These are phyloP conservation scores for Chaetorhynchus papuensis DNA, from an alignment of 2,113 vertebrate genomes.

Conservation along the genomic window DNA sequence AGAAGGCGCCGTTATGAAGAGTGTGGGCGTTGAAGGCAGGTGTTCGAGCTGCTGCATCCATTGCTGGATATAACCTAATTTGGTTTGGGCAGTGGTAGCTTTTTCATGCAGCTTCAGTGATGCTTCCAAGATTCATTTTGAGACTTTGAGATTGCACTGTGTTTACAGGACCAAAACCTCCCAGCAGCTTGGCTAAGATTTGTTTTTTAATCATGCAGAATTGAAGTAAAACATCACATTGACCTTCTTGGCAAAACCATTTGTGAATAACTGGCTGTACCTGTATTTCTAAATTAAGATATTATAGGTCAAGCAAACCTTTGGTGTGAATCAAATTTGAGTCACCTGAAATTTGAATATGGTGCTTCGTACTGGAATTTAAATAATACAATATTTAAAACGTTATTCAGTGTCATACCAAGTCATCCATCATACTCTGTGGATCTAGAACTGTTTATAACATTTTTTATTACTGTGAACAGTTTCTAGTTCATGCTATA, in stretches of 20 bases:
- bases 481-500: background rate
- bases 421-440: slow-evolving; percentile 10
- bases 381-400: background rate
- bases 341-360: background rate
- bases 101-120: background rate
- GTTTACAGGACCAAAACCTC: background rate
- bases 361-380: background rate
- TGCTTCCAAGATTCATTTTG: background rate
- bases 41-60: background rate
- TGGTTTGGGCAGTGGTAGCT: background rate
- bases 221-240: background rate
- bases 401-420: background rate
- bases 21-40: background rate
- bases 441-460: slow-evolving; percentile 9
- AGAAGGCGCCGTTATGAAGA: background rate
- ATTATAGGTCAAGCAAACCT: background rate
- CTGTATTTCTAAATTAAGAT: background rate
- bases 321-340: background rate
- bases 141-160: background rate
- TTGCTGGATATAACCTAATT: background rate
- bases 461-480: slow-evolving; percentile 5
- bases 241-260: background rate
- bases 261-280: background rate
- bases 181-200: background rate
- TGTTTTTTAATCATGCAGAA: background rate